Base-by-base conservation (phyloP, 1,140 invertebrate species). In the Trichomalopsis sarcophagae region DNA sequence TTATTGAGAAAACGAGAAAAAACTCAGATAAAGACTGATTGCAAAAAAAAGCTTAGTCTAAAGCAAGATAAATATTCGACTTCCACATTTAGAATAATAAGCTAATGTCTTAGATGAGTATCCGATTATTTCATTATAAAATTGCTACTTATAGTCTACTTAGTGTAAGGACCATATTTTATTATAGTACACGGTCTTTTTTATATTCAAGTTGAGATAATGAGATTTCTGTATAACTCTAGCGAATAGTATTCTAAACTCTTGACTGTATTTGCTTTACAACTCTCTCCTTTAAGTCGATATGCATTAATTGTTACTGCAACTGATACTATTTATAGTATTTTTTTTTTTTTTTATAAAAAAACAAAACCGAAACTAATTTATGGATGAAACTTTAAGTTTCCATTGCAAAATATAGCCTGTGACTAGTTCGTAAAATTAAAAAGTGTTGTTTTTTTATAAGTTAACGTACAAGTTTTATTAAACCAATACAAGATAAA, bases 21-120 rank as follows among this genome's bases (percentile, higher is more conserved):
- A 76, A 50, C 74, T 81, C 17, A 23, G 66, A 77, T 36, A 69
- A 86, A 85, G 84, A 85, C 75, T 86, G 81, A 86, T 73, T 86
- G 77, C 78, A 84, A 84, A 84, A 84, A 55, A 27, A 78, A 82
- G 47, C 66, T 84, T 81, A 23, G 23, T 74, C 23, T 76, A 47
- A 66, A 50, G 23, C 47, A 81, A 76, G 14, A 68, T 75, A 9
- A 81, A 83, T 47, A 47, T 76, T 81, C 68, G 23, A 85, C 84
- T 85, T 85, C 84, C 78, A 81, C 68, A 47, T 50, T 62, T 85
- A 85, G 40, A 75, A 30, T 66, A 80, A 75, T 17, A 81, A 84
- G 77, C 14, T 79, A 75, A 75, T 75, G 21, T 79, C 27, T 66
- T 47, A 81, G 47, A 76, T 2, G 68, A 68, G 33, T 66, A 85